Evolutionary conservation across 1,140 invertebrate genomes (phyloP).

Genomic region (Argopecten irradians): DNA sequence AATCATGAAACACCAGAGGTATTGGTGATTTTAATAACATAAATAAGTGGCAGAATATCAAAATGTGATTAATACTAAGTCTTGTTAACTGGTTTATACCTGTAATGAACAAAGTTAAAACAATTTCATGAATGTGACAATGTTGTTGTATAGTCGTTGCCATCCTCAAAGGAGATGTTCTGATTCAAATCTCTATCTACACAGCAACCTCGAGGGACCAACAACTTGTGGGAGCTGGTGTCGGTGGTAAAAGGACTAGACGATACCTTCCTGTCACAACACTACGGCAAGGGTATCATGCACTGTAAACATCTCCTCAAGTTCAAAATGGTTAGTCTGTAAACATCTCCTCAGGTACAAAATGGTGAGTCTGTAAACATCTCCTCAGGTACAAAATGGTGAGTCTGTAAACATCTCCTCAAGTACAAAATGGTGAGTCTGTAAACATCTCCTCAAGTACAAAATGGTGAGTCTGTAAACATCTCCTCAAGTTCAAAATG

Average conservation of each 20-base stretch:
- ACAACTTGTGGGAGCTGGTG: constrained; percentile 78
- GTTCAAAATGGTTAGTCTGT: constrained; percentile 73
- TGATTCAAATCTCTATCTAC: constrained; percentile 54
- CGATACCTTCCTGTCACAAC: constrained; percentile 69
- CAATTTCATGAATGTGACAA: background rate
- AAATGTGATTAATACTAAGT: background rate
- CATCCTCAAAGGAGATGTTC: background rate
- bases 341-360: too few species aligned
- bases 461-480: too few species aligned
- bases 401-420: too few species aligned
- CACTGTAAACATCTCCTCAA: constrained; percentile 76
- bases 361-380: too few species aligned
- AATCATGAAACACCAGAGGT: too few species aligned
- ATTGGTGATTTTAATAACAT: too few species aligned
- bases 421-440: too few species aligned
- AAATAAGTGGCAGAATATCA: too few species aligned
- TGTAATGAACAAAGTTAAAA: background rate
- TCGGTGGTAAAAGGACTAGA: constrained; percentile 71
- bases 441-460: too few species aligned
- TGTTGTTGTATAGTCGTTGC: background rate
- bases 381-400: too few species aligned
- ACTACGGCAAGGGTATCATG: constrained; percentile 76
- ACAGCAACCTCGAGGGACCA: constrained; percentile 72
- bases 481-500: too few species aligned
- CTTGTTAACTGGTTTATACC: background rate